These are phyloP conservation scores for Montipora capricornis DNA, from an alignment of 64 coral and sea anemone genomes.

Conservation along the genomic window DNA sequence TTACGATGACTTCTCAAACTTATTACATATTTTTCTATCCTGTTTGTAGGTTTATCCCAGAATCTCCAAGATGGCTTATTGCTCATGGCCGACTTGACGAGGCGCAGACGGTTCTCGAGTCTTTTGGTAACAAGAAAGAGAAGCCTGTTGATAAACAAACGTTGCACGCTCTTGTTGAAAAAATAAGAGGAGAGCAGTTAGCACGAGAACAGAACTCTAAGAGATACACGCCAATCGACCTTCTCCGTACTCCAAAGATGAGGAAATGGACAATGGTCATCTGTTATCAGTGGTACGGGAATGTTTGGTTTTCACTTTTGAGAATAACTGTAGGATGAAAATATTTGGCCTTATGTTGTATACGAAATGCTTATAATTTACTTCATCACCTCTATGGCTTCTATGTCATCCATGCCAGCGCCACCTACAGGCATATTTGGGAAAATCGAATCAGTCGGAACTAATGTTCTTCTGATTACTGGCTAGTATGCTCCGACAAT, in stretches of 20 bases:
- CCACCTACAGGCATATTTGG: too few species aligned
- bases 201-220: conserved; percentile 3
- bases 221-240: conserved; percentile 37
- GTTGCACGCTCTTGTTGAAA: conserved; percentile 8
- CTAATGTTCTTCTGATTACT: too few species aligned
- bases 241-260: conserved; percentile 49
- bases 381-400: too few species aligned
- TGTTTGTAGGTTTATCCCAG: conserved; percentile 33
- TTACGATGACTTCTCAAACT: not conserved
- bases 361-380: too few species aligned
- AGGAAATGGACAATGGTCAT: conserved; percentile 52
- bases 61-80: conserved; percentile 49
- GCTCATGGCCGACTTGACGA: conserved; percentile 41
- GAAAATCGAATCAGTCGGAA: too few species aligned
- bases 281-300: conserved; percentile 49
- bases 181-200: conserved; percentile 36
- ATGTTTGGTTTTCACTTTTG: too few species aligned
- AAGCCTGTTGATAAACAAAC: conserved; percentile 19
- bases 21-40: not conserved
- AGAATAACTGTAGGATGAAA: too few species aligned
- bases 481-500: too few species aligned
- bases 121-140: conserved; percentile 11
- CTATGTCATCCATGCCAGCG: too few species aligned
- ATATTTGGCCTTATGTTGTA: too few species aligned
- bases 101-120: conserved; percentile 3